These are phyloP conservation scores for Prunella fulvescens DNA, from an alignment of 2,113 vertebrate species.

Conservation along the genomic window DNA sequence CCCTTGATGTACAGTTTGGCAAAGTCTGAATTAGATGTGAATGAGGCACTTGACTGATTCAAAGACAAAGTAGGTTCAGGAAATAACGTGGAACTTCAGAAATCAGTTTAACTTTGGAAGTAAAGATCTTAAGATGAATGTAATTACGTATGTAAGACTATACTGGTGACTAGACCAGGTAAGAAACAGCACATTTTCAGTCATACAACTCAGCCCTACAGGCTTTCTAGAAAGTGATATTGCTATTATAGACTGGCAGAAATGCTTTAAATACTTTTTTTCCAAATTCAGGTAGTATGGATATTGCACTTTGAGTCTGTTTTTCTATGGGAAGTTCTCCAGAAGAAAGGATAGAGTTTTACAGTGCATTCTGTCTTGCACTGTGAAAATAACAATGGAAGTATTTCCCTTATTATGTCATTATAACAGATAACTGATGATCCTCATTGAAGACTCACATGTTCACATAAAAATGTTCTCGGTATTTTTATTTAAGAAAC, in stretches of 20 bases:
- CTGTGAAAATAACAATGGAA: background rate
- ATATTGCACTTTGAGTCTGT: constrained; percentile 41
- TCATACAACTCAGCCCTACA: background rate
- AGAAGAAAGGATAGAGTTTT: background rate
- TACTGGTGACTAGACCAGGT: background rate
- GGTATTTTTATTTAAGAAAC: background rate
- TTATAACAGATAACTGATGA: background rate
- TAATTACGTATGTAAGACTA: background rate
- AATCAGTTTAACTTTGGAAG: background rate
- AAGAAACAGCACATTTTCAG: constrained; percentile 23
- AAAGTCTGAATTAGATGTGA: background rate
- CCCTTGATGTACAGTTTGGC: background rate
- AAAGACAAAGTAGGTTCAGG: background rate
- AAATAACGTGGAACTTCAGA: background rate
- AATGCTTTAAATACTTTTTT: constrained; percentile 54
- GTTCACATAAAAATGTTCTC: background rate
- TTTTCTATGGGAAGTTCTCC: constrained; percentile 4
- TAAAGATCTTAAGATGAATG: background rate
- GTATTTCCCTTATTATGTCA: background rate
- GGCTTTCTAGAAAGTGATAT: constrained; percentile 37
- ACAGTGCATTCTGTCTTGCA: background rate
- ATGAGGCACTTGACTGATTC: background rate
- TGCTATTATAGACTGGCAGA: background rate
- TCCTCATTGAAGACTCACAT: background rate
- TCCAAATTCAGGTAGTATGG: constrained; percentile 16